A percentile compares a stretch with the other conserved stretches of the same genome.
Evolutionary conservation across 2,797 vertebrate species (phyloP).

Genomic region (Neopelma chrysocephalum): DNA sequence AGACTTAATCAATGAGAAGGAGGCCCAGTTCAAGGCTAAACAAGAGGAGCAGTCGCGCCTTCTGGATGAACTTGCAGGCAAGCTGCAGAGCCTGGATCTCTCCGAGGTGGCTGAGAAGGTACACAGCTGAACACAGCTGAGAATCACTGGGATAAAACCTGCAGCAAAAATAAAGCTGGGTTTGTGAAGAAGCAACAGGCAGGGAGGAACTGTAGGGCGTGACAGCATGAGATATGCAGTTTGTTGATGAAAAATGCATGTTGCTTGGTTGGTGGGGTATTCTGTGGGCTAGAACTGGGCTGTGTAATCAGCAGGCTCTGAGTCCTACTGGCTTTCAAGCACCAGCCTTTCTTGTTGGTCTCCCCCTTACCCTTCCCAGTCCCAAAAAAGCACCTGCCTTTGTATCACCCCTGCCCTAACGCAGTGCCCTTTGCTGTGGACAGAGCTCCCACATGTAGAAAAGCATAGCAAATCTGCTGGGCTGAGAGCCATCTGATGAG

Average conservation of each 20-base stretch:
- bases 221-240: fast-evolving
- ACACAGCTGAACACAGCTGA: not conserved
- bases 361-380: not conserved
- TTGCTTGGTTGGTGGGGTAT: not conserved
- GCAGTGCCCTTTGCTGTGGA: not conserved
- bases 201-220: fast-evolving
- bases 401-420: not conserved
- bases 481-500: not conserved
- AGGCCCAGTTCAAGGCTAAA: conserved; percentile 79
- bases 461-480: not conserved
- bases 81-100: conserved; percentile 90
- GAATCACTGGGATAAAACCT: not conserved
- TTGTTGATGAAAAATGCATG: fast-evolving
- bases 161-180: fast-evolving
- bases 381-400: not conserved
- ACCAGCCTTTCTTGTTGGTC: not conserved
- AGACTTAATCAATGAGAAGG: conserved; percentile 81
- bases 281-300: not conserved
- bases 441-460: fast-evolving
- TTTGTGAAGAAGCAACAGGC: fast-evolving
- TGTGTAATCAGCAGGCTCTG: not conserved
- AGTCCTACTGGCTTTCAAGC: not conserved
- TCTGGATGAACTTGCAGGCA: conserved; percentile 89
- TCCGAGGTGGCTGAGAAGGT: conserved; percentile 88
- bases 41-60: conserved; percentile 86